phyloP scores from a whole-genome alignment of 2,797 vertebrate species.

The Babyrousa celebensis region DNA sequence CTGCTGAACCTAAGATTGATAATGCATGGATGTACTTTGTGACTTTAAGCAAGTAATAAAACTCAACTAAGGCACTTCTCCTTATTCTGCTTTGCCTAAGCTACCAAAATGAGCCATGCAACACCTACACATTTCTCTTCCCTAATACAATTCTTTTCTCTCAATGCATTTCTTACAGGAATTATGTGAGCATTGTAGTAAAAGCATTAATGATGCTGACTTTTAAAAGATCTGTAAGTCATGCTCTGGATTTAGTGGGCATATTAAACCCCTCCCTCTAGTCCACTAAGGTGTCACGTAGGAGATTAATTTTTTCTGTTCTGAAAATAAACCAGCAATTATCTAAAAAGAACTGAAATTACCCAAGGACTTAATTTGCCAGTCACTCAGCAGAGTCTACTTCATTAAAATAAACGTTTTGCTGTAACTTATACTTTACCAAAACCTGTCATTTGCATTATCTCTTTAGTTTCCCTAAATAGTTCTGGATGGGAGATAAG shows the following conservation, averaged over 20 bases:
- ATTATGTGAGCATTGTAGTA: not conserved
- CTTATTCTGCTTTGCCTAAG: not conserved
- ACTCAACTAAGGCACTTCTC: not conserved
- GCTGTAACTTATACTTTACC: not conserved
- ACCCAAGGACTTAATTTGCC: not conserved
- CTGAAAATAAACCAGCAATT: not conserved
- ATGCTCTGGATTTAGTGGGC: not conserved
- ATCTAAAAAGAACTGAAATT: slow-evolving; percentile 29
- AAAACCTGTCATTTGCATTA: slow-evolving; percentile 9
- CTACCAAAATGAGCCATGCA: not conserved
- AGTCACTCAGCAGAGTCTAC: not conserved
- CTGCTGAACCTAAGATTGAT: not conserved
- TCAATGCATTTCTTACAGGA: not conserved
- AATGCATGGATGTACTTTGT: slow-evolving; percentile 31
- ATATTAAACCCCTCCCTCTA: not conserved
- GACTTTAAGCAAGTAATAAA: slow-evolving; percentile 62
- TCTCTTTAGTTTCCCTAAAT: not conserved
- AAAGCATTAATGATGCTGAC: not conserved
- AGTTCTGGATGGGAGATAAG: not conserved
- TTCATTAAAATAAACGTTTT: not conserved
- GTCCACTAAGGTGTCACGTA: not conserved
- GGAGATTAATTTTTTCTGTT: not conserved
- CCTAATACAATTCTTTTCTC: not conserved
- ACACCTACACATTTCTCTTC: not conserved
- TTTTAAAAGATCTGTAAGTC: not conserved